Conservation (phyloP, 2,888 invertebrate genomes). For the Ichneumoninae sp. region DNA sequence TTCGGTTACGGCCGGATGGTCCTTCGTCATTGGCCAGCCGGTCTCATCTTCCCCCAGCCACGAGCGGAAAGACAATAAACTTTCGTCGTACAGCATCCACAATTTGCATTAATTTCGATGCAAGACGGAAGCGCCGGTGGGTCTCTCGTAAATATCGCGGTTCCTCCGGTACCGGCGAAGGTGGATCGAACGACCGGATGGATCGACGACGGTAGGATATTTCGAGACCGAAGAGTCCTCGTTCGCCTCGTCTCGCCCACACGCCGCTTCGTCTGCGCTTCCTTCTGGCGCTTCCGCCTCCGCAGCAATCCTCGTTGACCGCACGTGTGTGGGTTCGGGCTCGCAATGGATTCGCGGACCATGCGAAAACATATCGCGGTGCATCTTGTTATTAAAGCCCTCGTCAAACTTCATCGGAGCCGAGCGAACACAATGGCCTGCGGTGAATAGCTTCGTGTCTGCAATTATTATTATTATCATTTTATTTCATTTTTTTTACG, state of each 20-base stretch:
- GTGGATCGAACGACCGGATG: background rate
- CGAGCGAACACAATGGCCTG: background rate
- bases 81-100: background rate
- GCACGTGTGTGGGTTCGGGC: slow-evolving; percentile 44
- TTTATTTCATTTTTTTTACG: background rate
- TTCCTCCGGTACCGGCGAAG: background rate
- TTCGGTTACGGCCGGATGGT: background rate
- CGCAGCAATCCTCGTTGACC: slow-evolving; percentile 42
- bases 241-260: slow-evolving; percentile 63
- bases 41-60: background rate
- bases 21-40: background rate
- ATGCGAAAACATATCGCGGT: slow-evolving; percentile 20
- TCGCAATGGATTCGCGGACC: slow-evolving; percentile 37
- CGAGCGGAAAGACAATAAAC: slow-evolving; percentile 1
- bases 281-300: slow-evolving; percentile 19
- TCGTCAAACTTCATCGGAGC: background rate
- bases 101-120: slow-evolving; percentile 36
- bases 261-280: slow-evolving; percentile 39
- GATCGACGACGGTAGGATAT: slow-evolving; percentile 5
- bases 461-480: background rate
- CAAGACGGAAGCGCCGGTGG: background rate
- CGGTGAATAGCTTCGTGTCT: slow-evolving; percentile 5
- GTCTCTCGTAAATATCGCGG: slow-evolving; percentile 2
- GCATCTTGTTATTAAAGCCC: slow-evolving; percentile 2
- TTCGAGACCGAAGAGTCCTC: slow-evolving; percentile 42